Evolutionary conservation across 2,797 vertebrate genomes (phyloP).

Genomic region (Enteromius unitaeniatus): DNA sequence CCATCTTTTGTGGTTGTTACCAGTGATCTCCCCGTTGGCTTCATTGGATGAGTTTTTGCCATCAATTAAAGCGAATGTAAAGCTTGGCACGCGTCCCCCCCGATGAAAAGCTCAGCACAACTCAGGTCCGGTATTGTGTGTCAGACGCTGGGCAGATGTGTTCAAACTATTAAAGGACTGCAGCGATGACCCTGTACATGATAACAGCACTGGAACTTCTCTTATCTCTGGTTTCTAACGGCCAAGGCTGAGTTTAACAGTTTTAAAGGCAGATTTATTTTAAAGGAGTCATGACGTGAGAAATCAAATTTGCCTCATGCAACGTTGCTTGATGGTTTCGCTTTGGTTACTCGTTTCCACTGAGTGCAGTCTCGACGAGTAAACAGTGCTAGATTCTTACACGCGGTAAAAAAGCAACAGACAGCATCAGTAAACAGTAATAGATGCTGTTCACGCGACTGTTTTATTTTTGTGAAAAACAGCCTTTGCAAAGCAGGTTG

Average conservation of each 20-base stretch:
- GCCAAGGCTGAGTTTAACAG: background rate
- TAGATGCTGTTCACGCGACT: background rate
- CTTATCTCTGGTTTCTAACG: background rate
- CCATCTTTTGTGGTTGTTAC: background rate
- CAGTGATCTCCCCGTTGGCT: background rate
- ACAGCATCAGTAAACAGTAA: background rate
- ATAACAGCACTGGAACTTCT: background rate
- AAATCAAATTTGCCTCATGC: too few species aligned
- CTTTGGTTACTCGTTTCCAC: background rate
- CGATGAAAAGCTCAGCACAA: slow-evolving; percentile 9
- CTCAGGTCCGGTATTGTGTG: background rate
- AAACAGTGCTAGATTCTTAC: background rate
- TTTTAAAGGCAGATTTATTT: background rate
- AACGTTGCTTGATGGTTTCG: too few species aligned
- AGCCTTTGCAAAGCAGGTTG: background rate
- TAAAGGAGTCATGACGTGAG: too few species aligned
- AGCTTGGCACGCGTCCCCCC: background rate
- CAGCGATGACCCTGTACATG: background rate
- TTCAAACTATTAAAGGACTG: background rate
- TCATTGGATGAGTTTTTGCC: background rate
- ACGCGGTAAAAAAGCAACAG: background rate
- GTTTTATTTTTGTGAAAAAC: background rate
- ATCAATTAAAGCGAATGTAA: background rate
- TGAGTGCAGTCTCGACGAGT: background rate
- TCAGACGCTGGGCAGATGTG: background rate